Conservation (phyloP, 1,140 invertebrate species). For the Metaphire vulgaris region DNA sequence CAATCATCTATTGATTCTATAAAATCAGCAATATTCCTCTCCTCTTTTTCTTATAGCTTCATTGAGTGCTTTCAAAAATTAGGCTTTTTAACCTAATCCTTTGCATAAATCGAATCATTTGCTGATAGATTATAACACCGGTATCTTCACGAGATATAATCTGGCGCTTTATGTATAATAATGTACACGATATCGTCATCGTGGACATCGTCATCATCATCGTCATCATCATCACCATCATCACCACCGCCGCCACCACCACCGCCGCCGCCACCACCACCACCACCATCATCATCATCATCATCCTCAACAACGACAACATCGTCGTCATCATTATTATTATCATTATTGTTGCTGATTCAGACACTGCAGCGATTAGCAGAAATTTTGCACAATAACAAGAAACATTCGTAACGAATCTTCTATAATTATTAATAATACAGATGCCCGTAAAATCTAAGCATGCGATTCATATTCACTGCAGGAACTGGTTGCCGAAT, state of each 20-base stretch:
- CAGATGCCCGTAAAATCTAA: too few relatives aligned
- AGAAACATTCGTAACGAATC: neutral
- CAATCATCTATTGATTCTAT: neutral
- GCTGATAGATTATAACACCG: neutral
- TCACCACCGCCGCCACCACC: neutral
- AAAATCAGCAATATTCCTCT: neutral
- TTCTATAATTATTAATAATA: neutral
- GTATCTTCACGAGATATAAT: too few relatives aligned
- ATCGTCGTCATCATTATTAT: neutral
- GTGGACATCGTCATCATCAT: neutral
- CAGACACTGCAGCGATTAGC: neutral
- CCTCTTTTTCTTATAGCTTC: too few relatives aligned
- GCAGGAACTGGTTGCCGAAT: neutral
- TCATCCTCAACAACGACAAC: neutral
- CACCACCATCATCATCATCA: neutral
- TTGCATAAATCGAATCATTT: neutral
- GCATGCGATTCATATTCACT: neutral
- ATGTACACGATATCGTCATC: neutral
- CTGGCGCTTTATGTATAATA: too few relatives aligned
- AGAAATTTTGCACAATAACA: neutral
- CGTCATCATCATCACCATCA: neutral
- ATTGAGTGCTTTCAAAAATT: too few relatives aligned
- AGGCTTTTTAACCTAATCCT: too few relatives aligned
- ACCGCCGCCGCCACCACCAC: neutral
- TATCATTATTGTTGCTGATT: neutral